Conservation (phyloP, 2,888 invertebrate genomes). For the Drosophila paranaensis region DNA sequence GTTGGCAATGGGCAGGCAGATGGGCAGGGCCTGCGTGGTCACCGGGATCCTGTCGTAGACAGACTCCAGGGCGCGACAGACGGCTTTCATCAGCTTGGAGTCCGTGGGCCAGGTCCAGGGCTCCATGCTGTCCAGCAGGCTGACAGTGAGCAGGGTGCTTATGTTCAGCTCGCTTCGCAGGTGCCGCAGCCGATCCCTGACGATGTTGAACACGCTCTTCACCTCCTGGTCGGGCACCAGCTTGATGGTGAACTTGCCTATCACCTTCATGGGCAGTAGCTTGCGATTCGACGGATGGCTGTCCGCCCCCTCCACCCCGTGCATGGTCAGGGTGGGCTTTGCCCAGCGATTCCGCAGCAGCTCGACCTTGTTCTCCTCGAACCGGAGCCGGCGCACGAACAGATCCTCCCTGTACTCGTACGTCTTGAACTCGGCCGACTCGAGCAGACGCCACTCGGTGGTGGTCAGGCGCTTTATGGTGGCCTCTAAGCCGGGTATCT, state of each 20-base stretch:
- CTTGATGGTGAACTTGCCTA: slow-evolving; percentile 52
- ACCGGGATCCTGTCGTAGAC: slow-evolving; percentile 13
- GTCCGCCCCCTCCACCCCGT: slow-evolving; percentile 52
- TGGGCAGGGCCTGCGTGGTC: slow-evolving; percentile 30
- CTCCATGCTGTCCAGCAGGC: slow-evolving; percentile 27
- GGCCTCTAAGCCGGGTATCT: slow-evolving; percentile 18
- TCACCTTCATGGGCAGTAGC: slow-evolving; percentile 43
- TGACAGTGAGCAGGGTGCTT: slow-evolving; percentile 20
- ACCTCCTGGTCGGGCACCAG: slow-evolving; percentile 56
- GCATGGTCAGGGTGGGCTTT: slow-evolving; percentile 45
- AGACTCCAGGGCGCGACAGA: slow-evolving; percentile 5
- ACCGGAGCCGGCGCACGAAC: slow-evolving; percentile 31
- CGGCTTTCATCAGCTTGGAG: slow-evolving; percentile 2
- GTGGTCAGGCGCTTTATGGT: slow-evolving; percentile 3
- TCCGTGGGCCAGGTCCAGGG: slow-evolving; percentile 28
- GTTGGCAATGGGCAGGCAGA: slow-evolving; percentile 53
- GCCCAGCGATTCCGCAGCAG: slow-evolving; percentile 55
- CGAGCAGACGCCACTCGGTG: slow-evolving; percentile 44
- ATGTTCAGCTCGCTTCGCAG: neutral
- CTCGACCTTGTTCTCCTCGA: slow-evolving; percentile 33
- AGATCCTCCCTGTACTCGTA: slow-evolving; percentile 47
- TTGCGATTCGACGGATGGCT: slow-evolving; percentile 5
- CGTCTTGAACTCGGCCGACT: slow-evolving; percentile 33
- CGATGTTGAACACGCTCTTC: neutral
- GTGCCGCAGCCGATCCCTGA: slow-evolving; percentile 14